Percentiles rank a stretch among this genome's conserved stretches.
These are phyloP conservation scores for Labrus mixtus DNA, from an alignment of 2,113 vertebrate genomes.

Conservation along the genomic window DNA sequence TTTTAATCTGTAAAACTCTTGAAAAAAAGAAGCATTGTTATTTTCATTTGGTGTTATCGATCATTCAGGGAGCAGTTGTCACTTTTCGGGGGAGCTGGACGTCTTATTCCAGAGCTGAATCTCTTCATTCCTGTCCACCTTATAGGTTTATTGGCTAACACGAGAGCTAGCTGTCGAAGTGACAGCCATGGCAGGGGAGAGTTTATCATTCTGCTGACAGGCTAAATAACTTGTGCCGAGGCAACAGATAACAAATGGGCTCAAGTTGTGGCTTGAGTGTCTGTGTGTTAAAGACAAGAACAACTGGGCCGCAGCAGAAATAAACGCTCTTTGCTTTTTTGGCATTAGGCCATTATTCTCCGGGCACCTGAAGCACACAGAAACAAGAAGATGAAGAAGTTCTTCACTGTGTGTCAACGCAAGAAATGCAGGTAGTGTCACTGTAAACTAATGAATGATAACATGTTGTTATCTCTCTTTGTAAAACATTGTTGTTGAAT, in stretches of 20 bases:
- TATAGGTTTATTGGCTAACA: conserved; percentile 69
- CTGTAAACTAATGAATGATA: neutral
- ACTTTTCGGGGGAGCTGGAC: conserved; percentile 26
- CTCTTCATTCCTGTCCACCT: conserved; percentile 53
- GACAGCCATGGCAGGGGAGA: conserved; percentile 74
- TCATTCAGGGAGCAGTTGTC: conserved; percentile 39
- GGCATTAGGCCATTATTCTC: conserved; percentile 46
- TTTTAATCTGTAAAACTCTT: conserved; percentile 25
- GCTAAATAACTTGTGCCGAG: conserved; percentile 80
- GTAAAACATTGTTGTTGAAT: too few relatives aligned
- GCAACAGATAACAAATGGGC: conserved; percentile 84
- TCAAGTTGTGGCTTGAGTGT: conserved; percentile 77
- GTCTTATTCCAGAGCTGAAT: conserved; percentile 60
- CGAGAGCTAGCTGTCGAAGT: conserved; percentile 57
- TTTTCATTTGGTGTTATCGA: conserved; percentile 58
- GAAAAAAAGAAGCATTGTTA: conserved; percentile 11
- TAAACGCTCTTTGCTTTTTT: conserved; percentile 42
- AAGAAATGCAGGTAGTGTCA: neutral
- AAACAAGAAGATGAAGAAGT: conserved; percentile 14
- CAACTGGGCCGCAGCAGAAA: conserved; percentile 72
- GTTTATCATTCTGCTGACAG: conserved; percentile 84
- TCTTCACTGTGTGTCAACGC: neutral
- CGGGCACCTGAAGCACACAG: conserved; percentile 19
- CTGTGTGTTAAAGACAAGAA: conserved; percentile 79
- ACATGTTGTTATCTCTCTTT: neutral